Base-by-base conservation (phyloP, 2,888 invertebrate species). In the Trimorus sp. region DNA sequence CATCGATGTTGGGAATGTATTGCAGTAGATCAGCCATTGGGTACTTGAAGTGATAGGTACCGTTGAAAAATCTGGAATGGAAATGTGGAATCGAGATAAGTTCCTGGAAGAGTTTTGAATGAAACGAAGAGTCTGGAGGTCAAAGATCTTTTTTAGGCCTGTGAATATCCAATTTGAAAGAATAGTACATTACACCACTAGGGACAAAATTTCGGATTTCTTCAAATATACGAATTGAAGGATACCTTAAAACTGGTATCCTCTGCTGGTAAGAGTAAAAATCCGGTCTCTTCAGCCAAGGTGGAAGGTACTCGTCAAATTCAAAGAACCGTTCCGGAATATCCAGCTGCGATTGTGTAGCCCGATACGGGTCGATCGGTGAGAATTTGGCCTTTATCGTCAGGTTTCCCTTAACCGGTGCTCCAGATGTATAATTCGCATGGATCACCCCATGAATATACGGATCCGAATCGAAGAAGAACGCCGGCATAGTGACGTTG, bases 351-450 rank as follows among this genome's bases (percentile, higher is more conserved):
- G 83, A 53, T 2, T 85, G 82, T 36, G 79, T 48, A 36, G 83
- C 68, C 1, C 82, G 83, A 5, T 82, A 76, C 59, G 54, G 86
- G 53, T 89, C 94, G 54, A 96, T 94, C 4, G 96, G 96, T 0
- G 95, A 92, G 40, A 97, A 93, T 36, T 95, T 95, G 0, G 97
- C 97, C 90, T 95, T 95, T 0, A 98, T 92, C 0, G 98, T 98
- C 16, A 98, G 93, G 92, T 98, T 98, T 8, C 98, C 98, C 45
- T 93, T 93, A 0, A 98, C 98, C 0, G 98, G 98, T 37, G 96
- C 96, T 0, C 98, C 98, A 79, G 97, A 98, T 0, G 98, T 98
- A 90, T 98, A 98, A 94, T 99, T 99, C 0, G 98, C 98, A 94
- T 97, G 96, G 1, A 99, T 94, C 0, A 95, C 94, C 0, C 98